A percentile compares a stretch with the other conserved stretches of the same genome.
Evolutionary conservation across 2,888 invertebrate species (phyloP).

Genomic region (Eupithecia dodoneata): DNA sequence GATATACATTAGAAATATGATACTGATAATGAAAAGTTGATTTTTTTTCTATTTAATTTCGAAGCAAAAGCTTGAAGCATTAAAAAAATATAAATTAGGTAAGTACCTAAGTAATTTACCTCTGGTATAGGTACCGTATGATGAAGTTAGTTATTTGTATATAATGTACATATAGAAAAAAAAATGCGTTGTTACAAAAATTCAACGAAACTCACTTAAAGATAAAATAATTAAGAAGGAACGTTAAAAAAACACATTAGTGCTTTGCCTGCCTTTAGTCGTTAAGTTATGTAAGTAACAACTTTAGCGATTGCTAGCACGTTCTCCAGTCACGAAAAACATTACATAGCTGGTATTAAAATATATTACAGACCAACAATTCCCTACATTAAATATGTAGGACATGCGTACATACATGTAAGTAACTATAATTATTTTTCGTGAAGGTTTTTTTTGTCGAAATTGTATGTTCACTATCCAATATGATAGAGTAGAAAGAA

Average conservation of each 20-base stretch:
- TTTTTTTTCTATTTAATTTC: no score
- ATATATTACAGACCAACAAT: background rate
- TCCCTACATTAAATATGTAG: background rate
- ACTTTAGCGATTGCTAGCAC: background rate
- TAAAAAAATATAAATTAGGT: no score
- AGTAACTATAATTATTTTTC: background rate
- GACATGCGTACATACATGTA: no score
- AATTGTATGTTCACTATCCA: no score
- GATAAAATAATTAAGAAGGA: background rate
- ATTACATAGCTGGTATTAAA: background rate
- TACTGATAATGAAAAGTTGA: background rate
- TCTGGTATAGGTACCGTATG: no score
- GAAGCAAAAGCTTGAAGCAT: no score
- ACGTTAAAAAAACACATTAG: background rate
- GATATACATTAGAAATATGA: background rate
- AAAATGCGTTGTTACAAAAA: background rate
- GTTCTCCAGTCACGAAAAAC: background rate
- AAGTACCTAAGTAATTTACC: no score
- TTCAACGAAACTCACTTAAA: no score
- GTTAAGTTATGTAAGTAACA: background rate
- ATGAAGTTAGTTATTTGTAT: no score
- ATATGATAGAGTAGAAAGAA: no score
- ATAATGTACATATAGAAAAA: no score
- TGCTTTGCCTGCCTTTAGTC: background rate
- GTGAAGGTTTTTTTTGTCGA: background rate